Conservation (phyloP, 2,888 invertebrate species). For the Drosophila incognita region DNA sequence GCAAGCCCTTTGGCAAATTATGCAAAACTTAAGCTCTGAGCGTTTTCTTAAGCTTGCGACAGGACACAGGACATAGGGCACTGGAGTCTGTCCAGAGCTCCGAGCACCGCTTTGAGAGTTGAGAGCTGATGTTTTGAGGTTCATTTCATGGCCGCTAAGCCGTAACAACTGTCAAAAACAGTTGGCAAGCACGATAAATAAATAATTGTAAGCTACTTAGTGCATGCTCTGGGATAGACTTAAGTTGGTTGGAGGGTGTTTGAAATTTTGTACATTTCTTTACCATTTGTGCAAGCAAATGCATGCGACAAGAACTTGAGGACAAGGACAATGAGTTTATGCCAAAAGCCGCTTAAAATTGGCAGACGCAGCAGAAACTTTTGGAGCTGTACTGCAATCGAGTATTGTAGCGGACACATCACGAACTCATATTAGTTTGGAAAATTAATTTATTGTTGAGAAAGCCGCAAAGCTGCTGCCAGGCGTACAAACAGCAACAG, state of each 20-base stretch:
- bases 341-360: conserved; percentile 46
- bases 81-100: not conserved
- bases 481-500: conserved; percentile 1
- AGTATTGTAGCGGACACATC: conserved; percentile 5
- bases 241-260: conserved; percentile 6
- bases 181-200: conserved; percentile 56
- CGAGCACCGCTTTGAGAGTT: conserved; percentile 11
- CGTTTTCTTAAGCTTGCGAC: conserved; percentile 23
- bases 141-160: conserved; percentile 62
- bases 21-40: conserved; percentile 50
- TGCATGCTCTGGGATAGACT: conserved; percentile 6
- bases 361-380: conserved; percentile 13
- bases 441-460: conserved; percentile 61
- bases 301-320: conserved; percentile 36
- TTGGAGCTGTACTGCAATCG: conserved; percentile 33
- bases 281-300: conserved; percentile 49
- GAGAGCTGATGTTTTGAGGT: conserved; percentile 43
- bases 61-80: conserved; percentile 14
- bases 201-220: conserved; percentile 74
- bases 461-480: conserved; percentile 42
- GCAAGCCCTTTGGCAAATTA: conserved; percentile 49
- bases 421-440: conserved; percentile 54
- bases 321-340: conserved; percentile 12
- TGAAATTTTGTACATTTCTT: conserved; percentile 33
- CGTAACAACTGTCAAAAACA: conserved; percentile 64